Percentiles rank a stretch among this genome's conserved stretches.
Evolutionary conservation across 2,888 invertebrate genomes (phyloP).

Genomic region (Odontomyia ornata): DNA sequence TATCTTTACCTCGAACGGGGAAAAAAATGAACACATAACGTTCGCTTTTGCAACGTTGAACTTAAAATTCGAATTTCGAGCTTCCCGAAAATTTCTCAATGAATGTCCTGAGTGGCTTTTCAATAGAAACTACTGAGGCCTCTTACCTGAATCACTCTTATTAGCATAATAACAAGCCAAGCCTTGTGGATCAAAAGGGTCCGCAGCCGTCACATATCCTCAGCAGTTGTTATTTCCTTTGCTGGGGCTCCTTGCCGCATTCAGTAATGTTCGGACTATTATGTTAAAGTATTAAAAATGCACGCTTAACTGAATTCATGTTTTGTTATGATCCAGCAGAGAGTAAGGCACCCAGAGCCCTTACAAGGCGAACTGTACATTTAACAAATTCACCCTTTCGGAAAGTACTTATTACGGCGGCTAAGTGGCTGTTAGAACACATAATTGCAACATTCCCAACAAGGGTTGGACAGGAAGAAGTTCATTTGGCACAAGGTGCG

Average conservation of each 20-base stretch:
- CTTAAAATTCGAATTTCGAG: too few relatives aligned
- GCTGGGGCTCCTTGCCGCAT: too few relatives aligned
- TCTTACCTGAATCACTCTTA: too few relatives aligned
- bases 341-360: conserved; percentile 27
- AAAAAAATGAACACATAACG: too few relatives aligned
- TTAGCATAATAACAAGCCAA: too few relatives aligned
- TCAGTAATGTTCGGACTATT: too few relatives aligned
- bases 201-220: too few relatives aligned
- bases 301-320: conserved; percentile 38
- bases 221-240: too few relatives aligned
- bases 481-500: conserved; percentile 38
- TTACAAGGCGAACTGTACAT: background rate
- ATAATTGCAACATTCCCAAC: conserved; percentile 23
- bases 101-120: background rate
- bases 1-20: too few relatives aligned
- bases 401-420: conserved; percentile 39
- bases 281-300: conserved; percentile 24
- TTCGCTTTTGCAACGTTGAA: too few relatives aligned
- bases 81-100: background rate
- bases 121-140: too few relatives aligned
- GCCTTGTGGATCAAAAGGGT: too few relatives aligned
- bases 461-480: conserved; percentile 38
- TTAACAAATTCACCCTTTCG: conserved; percentile 42
- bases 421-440: conserved; percentile 42
- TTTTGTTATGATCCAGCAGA: conserved; percentile 21